A percentile compares a stretch with the other conserved stretches of the same genome.
Conservation (phyloP, 2,797 vertebrate genomes). For the Sandelia bainsii region DNA sequence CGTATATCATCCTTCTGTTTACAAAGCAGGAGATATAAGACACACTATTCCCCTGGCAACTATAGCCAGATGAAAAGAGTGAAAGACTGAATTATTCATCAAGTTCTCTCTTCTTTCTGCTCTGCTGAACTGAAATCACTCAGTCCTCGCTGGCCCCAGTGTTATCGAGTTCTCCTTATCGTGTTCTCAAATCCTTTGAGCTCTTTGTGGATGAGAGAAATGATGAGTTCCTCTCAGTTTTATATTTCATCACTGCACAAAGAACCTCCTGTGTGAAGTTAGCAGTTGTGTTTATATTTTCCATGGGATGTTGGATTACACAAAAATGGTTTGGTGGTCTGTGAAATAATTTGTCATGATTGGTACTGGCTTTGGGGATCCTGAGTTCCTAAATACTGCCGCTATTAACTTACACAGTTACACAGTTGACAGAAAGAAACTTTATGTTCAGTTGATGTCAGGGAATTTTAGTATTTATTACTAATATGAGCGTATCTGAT, state of each 20-base stretch:
- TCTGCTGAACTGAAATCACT: constrained; percentile 58
- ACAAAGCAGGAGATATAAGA: constrained; percentile 54
- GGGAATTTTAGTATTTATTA: not conserved
- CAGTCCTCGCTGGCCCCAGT: constrained; percentile 34
- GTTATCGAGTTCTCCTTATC: constrained; percentile 61
- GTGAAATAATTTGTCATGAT: constrained; percentile 18
- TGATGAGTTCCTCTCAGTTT: constrained; percentile 24
- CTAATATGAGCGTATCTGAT: constrained; percentile 1
- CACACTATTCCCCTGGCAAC: constrained; percentile 56
- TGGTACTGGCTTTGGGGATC: not conserved
- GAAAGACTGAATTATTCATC: constrained; percentile 76
- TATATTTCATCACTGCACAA: constrained; percentile 36
- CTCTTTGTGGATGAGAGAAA: constrained; percentile 29
- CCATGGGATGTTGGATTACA: constrained; percentile 12
- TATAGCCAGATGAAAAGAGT: constrained; percentile 55
- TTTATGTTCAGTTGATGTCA: not conserved
- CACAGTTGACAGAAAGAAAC: not conserved
- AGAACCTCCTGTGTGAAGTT: constrained; percentile 10
- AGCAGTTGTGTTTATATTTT: constrained; percentile 34
- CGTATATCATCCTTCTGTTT: constrained; percentile 41
- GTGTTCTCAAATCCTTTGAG: constrained; percentile 45
- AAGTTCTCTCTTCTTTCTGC: constrained; percentile 41
- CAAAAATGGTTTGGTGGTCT: constrained; percentile 12
- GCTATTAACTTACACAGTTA: not conserved
- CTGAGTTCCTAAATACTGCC: constrained; percentile 13